These are phyloP conservation scores for Brenthis daphne DNA, from an alignment of 2,888 invertebrate genomes.

Conservation along the genomic window DNA sequence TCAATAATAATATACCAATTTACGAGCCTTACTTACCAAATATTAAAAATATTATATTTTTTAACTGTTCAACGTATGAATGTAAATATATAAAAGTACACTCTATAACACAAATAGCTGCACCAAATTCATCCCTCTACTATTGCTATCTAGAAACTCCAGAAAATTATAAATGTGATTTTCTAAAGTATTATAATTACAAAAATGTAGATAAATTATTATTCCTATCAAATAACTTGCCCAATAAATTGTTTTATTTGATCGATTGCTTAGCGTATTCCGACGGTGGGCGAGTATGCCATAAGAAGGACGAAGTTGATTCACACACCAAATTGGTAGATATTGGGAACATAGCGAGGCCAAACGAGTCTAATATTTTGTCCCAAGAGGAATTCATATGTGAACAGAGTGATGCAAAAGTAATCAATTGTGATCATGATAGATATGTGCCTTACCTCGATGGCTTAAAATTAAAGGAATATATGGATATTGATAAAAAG, in stretches of 20 bases:
- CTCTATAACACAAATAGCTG: slow-evolving; percentile 60
- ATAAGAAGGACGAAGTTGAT: slow-evolving; percentile 53
- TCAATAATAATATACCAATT: slow-evolving; percentile 51
- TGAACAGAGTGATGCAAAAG: slow-evolving; percentile 54
- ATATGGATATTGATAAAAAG: slow-evolving; percentile 48
- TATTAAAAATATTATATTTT: slow-evolving; percentile 50
- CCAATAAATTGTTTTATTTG: slow-evolving; percentile 59
- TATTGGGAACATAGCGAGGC: slow-evolving; percentile 60
- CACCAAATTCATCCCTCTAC: slow-evolving; percentile 50
- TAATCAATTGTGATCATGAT: slow-evolving; percentile 63
- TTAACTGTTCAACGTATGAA: slow-evolving; percentile 56
- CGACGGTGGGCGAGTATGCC: slow-evolving; percentile 65
- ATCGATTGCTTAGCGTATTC: slow-evolving; percentile 70
- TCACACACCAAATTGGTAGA: slow-evolving; percentile 61
- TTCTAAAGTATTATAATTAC: slow-evolving; percentile 59
- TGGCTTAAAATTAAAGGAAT: slow-evolving; percentile 55
- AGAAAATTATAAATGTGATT: slow-evolving; percentile 56
- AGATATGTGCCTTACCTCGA: slow-evolving; percentile 55
- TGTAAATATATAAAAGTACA: slow-evolving; percentile 53
- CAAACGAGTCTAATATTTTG: slow-evolving; percentile 58
- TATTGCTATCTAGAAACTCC: slow-evolving; percentile 51
- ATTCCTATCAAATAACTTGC: slow-evolving; percentile 59
- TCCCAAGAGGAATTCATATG: slow-evolving; percentile 72
- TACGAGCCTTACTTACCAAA: slow-evolving; percentile 71
- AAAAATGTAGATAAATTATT: slow-evolving; percentile 68